These are phyloP conservation scores for Mantis religiosa DNA, from an alignment of 2,888 invertebrate species.

Conservation along the genomic window DNA sequence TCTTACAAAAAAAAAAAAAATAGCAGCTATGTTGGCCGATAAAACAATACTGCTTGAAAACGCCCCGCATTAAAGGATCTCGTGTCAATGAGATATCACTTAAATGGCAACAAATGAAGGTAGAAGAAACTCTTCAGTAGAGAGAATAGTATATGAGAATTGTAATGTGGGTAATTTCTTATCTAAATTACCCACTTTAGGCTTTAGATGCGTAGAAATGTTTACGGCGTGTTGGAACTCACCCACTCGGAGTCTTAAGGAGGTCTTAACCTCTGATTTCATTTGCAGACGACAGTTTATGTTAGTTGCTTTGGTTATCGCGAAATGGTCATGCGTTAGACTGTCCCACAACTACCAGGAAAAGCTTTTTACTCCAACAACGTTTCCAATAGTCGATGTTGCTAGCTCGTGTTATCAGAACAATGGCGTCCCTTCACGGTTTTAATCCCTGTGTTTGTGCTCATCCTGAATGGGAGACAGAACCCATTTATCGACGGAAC, in stretches of 20 bases:
- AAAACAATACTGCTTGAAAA: too few species aligned
- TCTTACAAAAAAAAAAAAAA: too few species aligned
- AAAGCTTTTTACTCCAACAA: slow-evolving; percentile 16
- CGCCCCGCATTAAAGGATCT: too few species aligned
- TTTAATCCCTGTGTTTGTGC: not conserved
- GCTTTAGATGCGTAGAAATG: not conserved
- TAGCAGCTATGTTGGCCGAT: too few species aligned
- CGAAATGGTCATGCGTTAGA: not conserved
- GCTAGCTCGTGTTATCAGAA: not conserved
- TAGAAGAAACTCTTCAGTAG: too few species aligned
- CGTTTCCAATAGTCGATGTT: not conserved
- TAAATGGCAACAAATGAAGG: too few species aligned
- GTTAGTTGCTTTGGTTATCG: not conserved
- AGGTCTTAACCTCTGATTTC: not conserved
- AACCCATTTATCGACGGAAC: not conserved
- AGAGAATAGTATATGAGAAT: not conserved
- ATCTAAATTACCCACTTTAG: not conserved
- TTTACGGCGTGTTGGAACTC: not conserved
- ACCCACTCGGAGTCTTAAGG: not conserved
- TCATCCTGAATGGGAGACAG: not conserved
- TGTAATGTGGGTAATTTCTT: not conserved
- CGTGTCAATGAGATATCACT: too few species aligned
- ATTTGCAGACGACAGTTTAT: slow-evolving; percentile 7
- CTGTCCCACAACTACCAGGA: not conserved
- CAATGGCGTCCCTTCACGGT: not conserved